phyloP scores from a whole-genome alignment of 2,888 invertebrate species.

The Melipona beecheii region DNA sequence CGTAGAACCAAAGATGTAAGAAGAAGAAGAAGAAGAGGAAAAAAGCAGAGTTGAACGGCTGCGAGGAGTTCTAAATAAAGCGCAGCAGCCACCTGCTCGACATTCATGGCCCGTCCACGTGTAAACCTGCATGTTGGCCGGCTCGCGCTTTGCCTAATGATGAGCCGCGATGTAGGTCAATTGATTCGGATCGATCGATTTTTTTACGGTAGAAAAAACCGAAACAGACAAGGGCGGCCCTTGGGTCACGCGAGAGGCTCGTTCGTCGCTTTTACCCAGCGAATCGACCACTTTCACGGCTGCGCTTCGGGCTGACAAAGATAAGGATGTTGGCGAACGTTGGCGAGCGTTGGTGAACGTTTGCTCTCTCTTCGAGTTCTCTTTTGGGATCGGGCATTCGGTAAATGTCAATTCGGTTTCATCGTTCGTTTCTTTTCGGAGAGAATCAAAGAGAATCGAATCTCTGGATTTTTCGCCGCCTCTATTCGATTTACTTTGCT shows the following conservation, averaged over 20 bases:
- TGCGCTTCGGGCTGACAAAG: neutral
- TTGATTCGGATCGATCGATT: conserved; percentile 70
- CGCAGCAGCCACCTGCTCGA: conserved; percentile 45
- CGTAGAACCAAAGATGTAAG: too few relatives aligned
- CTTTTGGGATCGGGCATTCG: too few relatives aligned
- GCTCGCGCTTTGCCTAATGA: conserved; percentile 47
- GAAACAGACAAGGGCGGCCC: conserved; percentile 53
- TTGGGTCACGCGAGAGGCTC: conserved; percentile 37
- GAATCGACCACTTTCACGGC: neutral
- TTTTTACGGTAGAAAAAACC: conserved; percentile 41
- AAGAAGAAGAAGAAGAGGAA: too few relatives aligned
- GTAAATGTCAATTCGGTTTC: too few relatives aligned
- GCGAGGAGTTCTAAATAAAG: conserved; percentile 34
- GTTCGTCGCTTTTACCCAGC: conserved; percentile 25
- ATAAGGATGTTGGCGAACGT: neutral
- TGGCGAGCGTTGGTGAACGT: too few relatives aligned
- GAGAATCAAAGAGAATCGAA: too few relatives aligned
- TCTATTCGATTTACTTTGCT: too few relatives aligned
- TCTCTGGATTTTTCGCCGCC: too few relatives aligned
- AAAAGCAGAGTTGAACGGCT: conserved; percentile 35
- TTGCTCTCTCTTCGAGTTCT: too few relatives aligned
- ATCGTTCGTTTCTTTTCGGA: too few relatives aligned
- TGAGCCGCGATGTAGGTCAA: conserved; percentile 68
- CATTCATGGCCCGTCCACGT: conserved; percentile 49
- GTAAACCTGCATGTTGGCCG: conserved; percentile 45